These are phyloP conservation scores for Drosophila kikkawai DNA, from an alignment of 1,140 invertebrate species.

Conservation along the genomic window DNA sequence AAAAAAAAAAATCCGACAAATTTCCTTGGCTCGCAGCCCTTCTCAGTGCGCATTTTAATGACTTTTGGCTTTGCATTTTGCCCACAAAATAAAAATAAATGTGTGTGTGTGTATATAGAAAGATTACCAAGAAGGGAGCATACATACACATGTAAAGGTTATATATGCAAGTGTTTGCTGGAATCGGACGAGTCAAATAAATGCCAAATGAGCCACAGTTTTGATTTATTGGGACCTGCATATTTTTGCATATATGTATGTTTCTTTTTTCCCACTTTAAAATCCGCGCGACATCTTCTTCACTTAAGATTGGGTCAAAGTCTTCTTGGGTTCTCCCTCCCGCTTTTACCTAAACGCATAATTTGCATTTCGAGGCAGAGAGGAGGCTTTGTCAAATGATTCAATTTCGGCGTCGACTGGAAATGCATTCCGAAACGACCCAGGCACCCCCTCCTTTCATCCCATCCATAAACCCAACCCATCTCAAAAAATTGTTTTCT, in stretches of 20 bases:
- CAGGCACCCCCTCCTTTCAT: not conserved
- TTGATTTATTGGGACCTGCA: constrained; percentile 58
- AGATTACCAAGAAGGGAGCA: constrained; percentile 1
- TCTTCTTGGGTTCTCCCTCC: constrained; percentile 5
- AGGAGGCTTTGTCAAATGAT: constrained; percentile 75
- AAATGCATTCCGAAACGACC: constrained; percentile 58
- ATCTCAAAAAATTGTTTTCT: constrained; percentile 51
- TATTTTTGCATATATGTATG: constrained; percentile 38
- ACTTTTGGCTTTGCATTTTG: constrained; percentile 32
- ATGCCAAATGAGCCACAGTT: constrained; percentile 53
- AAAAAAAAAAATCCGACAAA: constrained; percentile 36
- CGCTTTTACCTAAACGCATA: constrained; percentile 67
- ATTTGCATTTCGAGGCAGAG: constrained; percentile 66
- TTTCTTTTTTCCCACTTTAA: constrained; percentile 3
- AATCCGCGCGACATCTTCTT: constrained; percentile 24
- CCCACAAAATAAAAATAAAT: not conserved
- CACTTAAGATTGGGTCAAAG: constrained; percentile 43
- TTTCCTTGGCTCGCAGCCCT: constrained; percentile 11
- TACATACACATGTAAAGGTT: constrained; percentile 3
- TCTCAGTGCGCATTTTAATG: constrained; percentile 45
- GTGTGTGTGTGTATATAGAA: no score
- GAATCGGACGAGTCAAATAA: constrained; percentile 21
- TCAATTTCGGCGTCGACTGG: constrained; percentile 72
- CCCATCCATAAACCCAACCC: constrained; percentile 12
- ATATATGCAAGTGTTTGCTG: constrained; percentile 14